Percentiles rank a stretch among this genome's conserved stretches.
These are phyloP conservation scores for Cirrhinus mrigala DNA, from an alignment of 2,797 vertebrate genomes.

Conservation along the genomic window DNA sequence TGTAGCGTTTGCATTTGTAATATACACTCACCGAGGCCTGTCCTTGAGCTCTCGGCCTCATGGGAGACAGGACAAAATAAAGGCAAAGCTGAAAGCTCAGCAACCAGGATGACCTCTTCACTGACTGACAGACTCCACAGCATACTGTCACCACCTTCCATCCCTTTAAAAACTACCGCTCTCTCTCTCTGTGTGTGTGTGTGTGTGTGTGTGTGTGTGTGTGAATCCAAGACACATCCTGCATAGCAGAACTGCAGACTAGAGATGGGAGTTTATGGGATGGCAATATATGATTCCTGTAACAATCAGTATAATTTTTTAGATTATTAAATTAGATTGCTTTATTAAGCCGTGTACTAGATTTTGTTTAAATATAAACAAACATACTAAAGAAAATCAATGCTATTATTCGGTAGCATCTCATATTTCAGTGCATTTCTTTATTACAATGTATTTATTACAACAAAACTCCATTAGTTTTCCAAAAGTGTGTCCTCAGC, in stretches of 20 bases:
- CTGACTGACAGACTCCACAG: conserved; percentile 18
- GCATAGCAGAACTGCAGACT: conserved; percentile 61
- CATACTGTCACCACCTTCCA: conserved; percentile 1
- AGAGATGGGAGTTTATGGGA: not conserved
- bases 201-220: conserved; percentile 19
- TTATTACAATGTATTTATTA: not conserved
- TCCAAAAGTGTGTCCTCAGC: not conserved
- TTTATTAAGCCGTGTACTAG: not conserved
- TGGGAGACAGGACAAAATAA: conserved; percentile 35
- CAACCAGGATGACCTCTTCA: conserved; percentile 24
- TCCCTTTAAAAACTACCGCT: not conserved
- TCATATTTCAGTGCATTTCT: not conserved
- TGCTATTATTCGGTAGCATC: not conserved
- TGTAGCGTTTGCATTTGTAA: conserved; percentile 37
- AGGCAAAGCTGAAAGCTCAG: conserved; percentile 51
- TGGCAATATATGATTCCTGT: not conserved
- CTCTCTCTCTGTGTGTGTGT: conserved; percentile 18
- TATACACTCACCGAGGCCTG: conserved; percentile 28
- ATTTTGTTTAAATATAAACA: not conserved
- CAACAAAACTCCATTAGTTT: not conserved
- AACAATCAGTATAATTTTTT: rapidly evolving
- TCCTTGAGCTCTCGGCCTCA: conserved; percentile 42
- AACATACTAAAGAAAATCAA: not conserved
- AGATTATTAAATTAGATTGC: not conserved
- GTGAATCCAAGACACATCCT: conserved; percentile 63